Base-by-base conservation (phyloP, 2,888 invertebrate genomes). In the Oxyteleia sp. region DNA sequence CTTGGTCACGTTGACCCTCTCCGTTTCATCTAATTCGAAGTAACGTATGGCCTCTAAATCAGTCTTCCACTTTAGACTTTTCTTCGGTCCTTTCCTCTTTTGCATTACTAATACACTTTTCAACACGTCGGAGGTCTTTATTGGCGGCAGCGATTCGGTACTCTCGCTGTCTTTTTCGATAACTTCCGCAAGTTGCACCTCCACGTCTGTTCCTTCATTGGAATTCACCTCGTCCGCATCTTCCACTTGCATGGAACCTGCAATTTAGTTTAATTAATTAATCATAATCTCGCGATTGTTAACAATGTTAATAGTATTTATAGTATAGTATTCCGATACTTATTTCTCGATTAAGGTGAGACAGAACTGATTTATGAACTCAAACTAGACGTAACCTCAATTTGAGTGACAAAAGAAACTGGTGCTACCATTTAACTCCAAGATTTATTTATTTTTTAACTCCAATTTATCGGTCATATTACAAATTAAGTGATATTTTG, bases 21-120 rank as follows among this genome's bases (percentile, higher is more conserved):
- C 99, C 13, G 97, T 98, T 94, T 98, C 99, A 93, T 99, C 99
- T 87, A 99, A 94, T 93, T 99, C 99, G 93, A 99, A 99, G 93
- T 96, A 98, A 89, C 97, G 96, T 74, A 98, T 95, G 89, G 97
- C 96, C 88, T 97, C 97, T 32, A 99, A 94, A 78, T 98, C 98
- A 2, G 96, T 95, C 90, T 96, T 96, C 96, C 98, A 98, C 90
- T 96, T 96, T 4, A 97, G 95, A 87, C 95, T 95, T 93, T 97
- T 97, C 91, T 97, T 98, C 2, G 96, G 96, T 2, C 96, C 97
- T 92, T 96, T 96, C 86, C 95, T 95, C 87, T 97, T 96, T 82
- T 96, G 96, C 87, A 96, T 94, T 88, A 96, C 95, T 7, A 98
- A 94, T 20, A 97, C 97, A 63, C 97, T 97, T 87, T 96, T 96